Evolutionary conservation across 2,113 vertebrate species (phyloP).

Genomic region (Anoura caudifer): DNA sequence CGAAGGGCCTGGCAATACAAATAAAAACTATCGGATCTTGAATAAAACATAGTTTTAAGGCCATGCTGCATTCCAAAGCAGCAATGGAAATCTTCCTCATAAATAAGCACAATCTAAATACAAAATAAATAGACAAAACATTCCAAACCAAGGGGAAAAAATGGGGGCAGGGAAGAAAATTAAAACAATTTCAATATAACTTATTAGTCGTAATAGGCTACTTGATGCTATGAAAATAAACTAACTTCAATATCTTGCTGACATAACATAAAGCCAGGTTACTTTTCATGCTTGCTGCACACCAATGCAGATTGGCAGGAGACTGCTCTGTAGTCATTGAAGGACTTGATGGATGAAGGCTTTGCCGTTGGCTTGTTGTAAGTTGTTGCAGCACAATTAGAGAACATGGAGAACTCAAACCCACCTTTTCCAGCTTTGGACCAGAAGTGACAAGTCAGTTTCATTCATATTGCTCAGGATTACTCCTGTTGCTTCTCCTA

Average conservation of each 20-base stretch:
- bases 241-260: neutral
- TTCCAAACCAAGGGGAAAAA: neutral
- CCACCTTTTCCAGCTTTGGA: neutral
- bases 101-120: neutral
- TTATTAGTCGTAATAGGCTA: neutral
- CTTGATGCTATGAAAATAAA: neutral
- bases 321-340: neutral
- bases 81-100: neutral
- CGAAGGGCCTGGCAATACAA: neutral
- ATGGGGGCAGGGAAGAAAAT: neutral
- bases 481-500: neutral
- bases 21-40: neutral
- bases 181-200: neutral
- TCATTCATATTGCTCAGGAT: neutral
- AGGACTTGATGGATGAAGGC: neutral
- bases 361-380: neutral
- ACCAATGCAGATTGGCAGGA: neutral
- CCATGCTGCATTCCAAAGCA: neutral
- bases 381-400: neutral
- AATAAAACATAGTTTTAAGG: neutral
- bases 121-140: neutral
- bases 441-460: neutral
- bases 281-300: neutral
- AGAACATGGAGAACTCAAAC: neutral
- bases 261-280: neutral